Base-by-base conservation (phyloP, 2,888 invertebrate species). In the Agrypnus murinus region DNA sequence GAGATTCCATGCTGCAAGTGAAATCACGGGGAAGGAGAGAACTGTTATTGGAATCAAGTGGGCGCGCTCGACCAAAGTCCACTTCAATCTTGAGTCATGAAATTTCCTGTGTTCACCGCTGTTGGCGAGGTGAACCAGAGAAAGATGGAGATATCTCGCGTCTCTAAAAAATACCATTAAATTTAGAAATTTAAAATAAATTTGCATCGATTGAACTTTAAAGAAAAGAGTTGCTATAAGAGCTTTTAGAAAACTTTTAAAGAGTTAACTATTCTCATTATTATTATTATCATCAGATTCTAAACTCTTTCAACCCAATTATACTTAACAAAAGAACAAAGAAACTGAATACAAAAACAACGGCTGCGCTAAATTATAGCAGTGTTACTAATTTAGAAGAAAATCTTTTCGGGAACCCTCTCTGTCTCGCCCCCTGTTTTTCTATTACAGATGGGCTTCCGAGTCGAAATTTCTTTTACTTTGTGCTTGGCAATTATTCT, bases 61-160 rank as follows among this genome's bases (percentile, higher is more conserved):
- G 73, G 68, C 65, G 74, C 68, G 75, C 60, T 60, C 48, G 74
- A 69, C 64, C 74, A 74, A 74, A 74, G 74, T 74, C 74, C 74
- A 66, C 55, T 60, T 31, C 50, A 43, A 48, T 50, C 40, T 55
- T 65, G 64, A 73, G 66, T 73, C 72, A 73, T 62, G 72, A 50
- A 25, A 58, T 63, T 63, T 63, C 63, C 63, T 63, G 59, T 19
- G 32, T n/a, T 53, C 63, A 15, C 32, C 17, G 59, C 17, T 34
- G 60, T 60, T 60, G 45, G 10, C 46, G 60, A 31, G 46, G n/a
- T 10, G 32, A 4, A 10, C 25, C 5, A 25, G 25, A 25, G 25
- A 25, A 5, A 25, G n/a, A n/a, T n/a, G n/a, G n/a, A n/a, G n/a
- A n/a, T n/a, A n/a, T n/a, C n/a, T n/a, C n/a, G n/a, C n/a, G n/a